Conservation (phyloP, 2,113 vertebrate genomes). For the Indicator maculatus region DNA sequence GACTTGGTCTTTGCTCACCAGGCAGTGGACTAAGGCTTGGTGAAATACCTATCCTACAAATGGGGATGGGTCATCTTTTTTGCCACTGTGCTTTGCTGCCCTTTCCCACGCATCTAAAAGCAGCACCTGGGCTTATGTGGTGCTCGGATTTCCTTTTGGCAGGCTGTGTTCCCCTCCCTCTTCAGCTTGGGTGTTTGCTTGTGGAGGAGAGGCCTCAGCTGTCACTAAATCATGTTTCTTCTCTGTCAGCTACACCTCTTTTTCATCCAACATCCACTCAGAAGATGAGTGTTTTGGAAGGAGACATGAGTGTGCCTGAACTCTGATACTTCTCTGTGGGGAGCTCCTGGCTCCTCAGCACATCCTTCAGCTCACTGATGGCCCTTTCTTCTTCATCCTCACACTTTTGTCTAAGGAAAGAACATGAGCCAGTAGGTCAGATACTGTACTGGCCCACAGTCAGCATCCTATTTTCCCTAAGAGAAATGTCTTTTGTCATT, state of each 20-base stretch:
- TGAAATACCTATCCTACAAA: background rate
- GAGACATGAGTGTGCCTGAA: background rate
- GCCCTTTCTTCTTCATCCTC: background rate
- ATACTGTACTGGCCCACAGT: rapidly evolving
- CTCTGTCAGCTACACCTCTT: background rate
- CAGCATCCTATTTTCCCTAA: background rate
- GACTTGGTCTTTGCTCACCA: background rate
- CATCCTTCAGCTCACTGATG: background rate
- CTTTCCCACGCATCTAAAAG: background rate
- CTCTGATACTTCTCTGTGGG: background rate
- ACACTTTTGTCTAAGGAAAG: background rate
- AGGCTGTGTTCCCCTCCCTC: background rate
- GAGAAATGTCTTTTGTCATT: background rate
- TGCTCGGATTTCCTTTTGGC: background rate
- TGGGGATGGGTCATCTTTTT: background rate
- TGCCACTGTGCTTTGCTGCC: background rate
- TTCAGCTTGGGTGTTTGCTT: background rate
- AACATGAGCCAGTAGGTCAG: background rate
- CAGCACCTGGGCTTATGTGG: rapidly evolving
- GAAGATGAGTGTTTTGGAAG: conserved; percentile 1
- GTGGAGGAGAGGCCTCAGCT: background rate
- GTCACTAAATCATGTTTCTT: background rate
- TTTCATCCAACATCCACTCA: background rate
- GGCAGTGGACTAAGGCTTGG: background rate
- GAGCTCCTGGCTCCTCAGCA: background rate